Evolutionary conservation across 2,888 invertebrate genomes (phyloP), one percentile per base, ranked within the genome.

Genomic region (Drosophila leonis): DNA sequence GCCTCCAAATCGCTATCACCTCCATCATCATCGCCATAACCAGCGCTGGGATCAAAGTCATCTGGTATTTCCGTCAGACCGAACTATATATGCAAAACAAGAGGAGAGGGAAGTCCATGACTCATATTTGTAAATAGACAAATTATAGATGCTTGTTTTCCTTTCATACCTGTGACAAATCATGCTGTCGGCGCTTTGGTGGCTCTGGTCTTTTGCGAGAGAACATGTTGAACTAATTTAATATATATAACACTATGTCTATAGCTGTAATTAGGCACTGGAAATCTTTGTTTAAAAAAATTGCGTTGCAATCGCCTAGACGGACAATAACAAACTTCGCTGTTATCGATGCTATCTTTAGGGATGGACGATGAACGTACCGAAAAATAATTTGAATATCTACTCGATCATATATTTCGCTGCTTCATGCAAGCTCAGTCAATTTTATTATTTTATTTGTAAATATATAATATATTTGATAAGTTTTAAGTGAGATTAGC

Each of bases 1-100:
- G 97, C 97, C 92, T 98, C 98, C 74, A 98, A 93, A 90, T 97
- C 98, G 67, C 95, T 95, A 90, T 98, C 98, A 83, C 94, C 94
- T 0, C 92, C 95, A 85, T 94, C 95, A 63, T 94, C 94, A 46
- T 80, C 78, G 1, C 75, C 83, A 12, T 92, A 93, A 31, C 92
- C 93, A 42, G 94, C 94, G 56, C 95, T 94, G 69, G 95, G 94
- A 82, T 94, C 94, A 48, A 95, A 93, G 84, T 94, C 93, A 83
- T 94, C 94, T 29, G 96, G 95, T 69, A 97, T 94, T 91, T 97
- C 96, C 85, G 97, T 95, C 61, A 97, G 94, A 5, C 97, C 97
- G 94, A 95, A 96, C 97, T 97, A 9, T 33, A 8, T 10, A 56
- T 31, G 46, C 27, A n/a, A 20, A 46, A n/a, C 12, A 20, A 52